Conservation (phyloP, 2,888 invertebrate species). For the Venusia cambrica region DNA sequence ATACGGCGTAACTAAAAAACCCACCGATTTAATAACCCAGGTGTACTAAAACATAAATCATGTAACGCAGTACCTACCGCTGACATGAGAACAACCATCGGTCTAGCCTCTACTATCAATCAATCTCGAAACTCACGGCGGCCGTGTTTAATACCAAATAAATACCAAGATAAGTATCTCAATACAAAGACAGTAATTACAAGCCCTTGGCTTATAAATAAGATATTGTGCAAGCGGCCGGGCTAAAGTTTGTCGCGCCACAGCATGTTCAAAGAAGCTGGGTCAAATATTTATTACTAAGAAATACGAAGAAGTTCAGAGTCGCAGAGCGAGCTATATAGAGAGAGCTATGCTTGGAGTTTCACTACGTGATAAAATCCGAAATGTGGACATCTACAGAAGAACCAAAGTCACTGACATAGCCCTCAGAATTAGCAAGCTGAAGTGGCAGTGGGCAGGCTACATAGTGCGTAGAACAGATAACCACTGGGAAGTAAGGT, state of each 20-base stretch:
- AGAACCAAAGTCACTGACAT: too few species aligned
- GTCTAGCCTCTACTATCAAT: constrained; percentile 15
- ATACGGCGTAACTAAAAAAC: not conserved
- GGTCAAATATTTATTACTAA: not conserved
- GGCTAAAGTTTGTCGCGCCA: constrained; percentile 11
- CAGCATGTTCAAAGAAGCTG: constrained; percentile 2
- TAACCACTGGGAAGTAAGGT: too few species aligned
- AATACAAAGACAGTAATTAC: constrained; percentile 26
- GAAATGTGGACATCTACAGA: too few species aligned
- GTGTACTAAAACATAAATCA: constrained; percentile 15
- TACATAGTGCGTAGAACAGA: too few species aligned
- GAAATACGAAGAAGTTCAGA: not conserved
- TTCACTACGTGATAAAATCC: too few species aligned
- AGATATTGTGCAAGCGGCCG: constrained; percentile 17
- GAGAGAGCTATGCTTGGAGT: too few species aligned
- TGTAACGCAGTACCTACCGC: too few species aligned
- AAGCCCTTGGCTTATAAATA: constrained; percentile 23
- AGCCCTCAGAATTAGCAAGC: too few species aligned
- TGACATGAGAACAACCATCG: constrained; percentile 10
- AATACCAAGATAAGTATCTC: constrained; percentile 20
- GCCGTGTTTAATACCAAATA: constrained; percentile 20
- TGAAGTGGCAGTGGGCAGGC: too few species aligned
- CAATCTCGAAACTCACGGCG: constrained; percentile 9
- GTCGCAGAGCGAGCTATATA: not conserved
- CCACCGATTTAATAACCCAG: constrained; percentile 5